A percentile compares a stretch with the other conserved stretches of the same genome.
phyloP scores from a whole-genome alignment of 2,888 invertebrate genomes.

The Caenorhabditis doughertyi region DNA sequence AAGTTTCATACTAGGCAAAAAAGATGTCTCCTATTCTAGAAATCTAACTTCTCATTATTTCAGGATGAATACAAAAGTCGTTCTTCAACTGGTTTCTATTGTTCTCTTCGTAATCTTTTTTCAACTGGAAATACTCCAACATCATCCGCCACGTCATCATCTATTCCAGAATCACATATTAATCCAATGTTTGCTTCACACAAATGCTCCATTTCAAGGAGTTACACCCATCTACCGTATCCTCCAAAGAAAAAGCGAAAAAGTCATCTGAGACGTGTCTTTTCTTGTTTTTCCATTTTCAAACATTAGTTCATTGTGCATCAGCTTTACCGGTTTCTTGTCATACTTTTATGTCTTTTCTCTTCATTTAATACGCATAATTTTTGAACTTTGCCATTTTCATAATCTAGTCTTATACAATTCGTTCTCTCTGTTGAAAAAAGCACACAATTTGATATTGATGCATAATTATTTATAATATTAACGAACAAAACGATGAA shows the following conservation, averaged over 20 bases:
- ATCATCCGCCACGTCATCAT: slow-evolving; percentile 15
- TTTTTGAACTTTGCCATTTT: neutral
- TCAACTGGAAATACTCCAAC: slow-evolving; percentile 23
- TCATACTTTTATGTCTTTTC: slow-evolving; percentile 5
- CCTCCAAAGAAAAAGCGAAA: slow-evolving; percentile 58
- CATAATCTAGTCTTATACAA: slow-evolving; percentile 33
- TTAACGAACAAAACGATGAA: slow-evolving; percentile 11
- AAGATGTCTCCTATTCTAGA: no score
- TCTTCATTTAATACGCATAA: slow-evolving; percentile 28
- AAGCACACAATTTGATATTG: neutral
- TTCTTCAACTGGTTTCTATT: slow-evolving; percentile 35
- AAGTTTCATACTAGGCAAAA: no score
- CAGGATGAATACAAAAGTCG: slow-evolving; percentile 57
- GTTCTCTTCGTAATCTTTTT: slow-evolving; percentile 43
- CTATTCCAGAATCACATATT: slow-evolving; percentile 51
- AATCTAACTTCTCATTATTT: slow-evolving; percentile 1
- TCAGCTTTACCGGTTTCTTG: neutral
- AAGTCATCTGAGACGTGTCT: slow-evolving; percentile 55
- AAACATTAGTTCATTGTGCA: slow-evolving; percentile 15
- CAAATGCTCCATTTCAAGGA: slow-evolving; percentile 53
- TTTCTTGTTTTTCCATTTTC: slow-evolving; percentile 61
- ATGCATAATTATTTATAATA: slow-evolving; percentile 30
- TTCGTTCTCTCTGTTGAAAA: slow-evolving; percentile 17
- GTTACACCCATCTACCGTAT: slow-evolving; percentile 60
- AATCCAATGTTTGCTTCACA: slow-evolving; percentile 58